Evolutionary conservation across 2,113 vertebrate genomes (phyloP).

Genomic region (Lynx canadensis): DNA sequence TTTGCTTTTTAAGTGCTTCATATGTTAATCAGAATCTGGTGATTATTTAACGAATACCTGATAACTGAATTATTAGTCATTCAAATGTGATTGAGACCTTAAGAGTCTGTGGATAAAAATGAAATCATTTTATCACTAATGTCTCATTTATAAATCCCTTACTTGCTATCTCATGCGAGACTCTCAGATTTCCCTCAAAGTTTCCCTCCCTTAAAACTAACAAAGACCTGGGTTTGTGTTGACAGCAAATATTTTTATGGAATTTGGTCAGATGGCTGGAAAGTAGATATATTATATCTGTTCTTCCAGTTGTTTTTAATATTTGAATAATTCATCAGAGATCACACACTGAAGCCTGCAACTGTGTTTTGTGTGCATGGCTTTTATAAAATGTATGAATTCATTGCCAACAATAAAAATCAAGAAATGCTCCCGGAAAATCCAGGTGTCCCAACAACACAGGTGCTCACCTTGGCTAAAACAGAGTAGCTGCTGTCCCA

Average conservation of each 20-base stretch:
- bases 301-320: neutral
- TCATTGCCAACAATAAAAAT: neutral
- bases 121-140: neutral
- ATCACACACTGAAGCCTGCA: neutral
- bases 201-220: neutral
- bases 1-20: neutral
- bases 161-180: neutral
- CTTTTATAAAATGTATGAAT: neutral
- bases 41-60: neutral
- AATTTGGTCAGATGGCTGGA: neutral
- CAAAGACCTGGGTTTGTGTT: neutral
- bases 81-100: neutral
- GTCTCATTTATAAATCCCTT: neutral
- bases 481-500: too few species aligned
- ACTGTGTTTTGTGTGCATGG: neutral
- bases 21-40: neutral
- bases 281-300: neutral
- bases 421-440: constrained; percentile 5
- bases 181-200: neutral
- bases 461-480: neutral
- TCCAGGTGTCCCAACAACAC: neutral
- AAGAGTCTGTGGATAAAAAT: neutral
- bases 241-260: neutral
- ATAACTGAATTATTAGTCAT: neutral
- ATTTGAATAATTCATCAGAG: neutral